phyloP scores from a whole-genome alignment of 2,888 invertebrate species.

The Brenthis hecate region DNA sequence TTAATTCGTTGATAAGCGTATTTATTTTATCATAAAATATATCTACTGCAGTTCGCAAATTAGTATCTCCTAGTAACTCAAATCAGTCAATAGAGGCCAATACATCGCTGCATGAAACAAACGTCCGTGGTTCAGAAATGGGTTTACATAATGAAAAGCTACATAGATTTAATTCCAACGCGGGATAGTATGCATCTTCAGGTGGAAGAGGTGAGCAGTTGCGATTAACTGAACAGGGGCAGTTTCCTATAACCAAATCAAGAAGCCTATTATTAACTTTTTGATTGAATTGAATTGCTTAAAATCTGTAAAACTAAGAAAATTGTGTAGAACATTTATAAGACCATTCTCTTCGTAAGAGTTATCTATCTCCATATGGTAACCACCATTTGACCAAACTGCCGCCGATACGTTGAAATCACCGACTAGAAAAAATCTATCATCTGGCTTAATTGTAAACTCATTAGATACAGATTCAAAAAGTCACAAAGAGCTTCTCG shows the following conservation, averaged over 20 bases:
- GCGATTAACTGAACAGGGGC: neutral
- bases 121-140: neutral
- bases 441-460: neutral
- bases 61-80: neutral
- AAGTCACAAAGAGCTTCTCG: neutral
- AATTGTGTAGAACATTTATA: too few species aligned
- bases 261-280: neutral
- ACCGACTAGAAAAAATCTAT: neutral
- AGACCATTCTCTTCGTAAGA: too few species aligned
- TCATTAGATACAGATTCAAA: neutral
- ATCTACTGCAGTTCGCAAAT: neutral
- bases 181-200: neutral
- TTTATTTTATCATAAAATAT: conserved; percentile 8
- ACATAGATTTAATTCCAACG: neutral
- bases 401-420: neutral
- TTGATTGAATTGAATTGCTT: too few species aligned
- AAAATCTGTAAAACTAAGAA: too few species aligned
- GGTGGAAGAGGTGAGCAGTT: neutral
- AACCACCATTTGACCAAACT: too few species aligned
- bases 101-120: neutral
- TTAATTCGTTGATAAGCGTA: neutral
- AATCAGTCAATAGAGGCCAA: neutral
- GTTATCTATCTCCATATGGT: too few species aligned
- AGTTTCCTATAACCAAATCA: too few species aligned
- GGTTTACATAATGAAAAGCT: neutral